These are phyloP conservation scores for Ailurus styani DNA, from an alignment of 2,113 vertebrate species.

Conservation along the genomic window DNA sequence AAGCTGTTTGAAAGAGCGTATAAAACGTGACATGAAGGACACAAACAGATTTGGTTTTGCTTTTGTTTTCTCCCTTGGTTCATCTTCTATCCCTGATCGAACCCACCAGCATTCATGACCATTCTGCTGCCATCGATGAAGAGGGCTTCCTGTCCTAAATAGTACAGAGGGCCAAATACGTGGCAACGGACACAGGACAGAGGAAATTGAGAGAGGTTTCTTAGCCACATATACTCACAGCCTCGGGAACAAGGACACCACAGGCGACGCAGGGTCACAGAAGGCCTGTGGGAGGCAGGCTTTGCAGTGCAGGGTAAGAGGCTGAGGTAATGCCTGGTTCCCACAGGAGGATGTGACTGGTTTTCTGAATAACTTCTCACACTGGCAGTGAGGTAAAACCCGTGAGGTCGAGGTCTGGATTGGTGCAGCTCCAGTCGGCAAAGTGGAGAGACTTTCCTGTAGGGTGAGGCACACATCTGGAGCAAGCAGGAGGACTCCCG, in stretches of 20 bases:
- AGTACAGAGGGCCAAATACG: too few species aligned
- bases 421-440: neutral
- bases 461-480: fast-evolving
- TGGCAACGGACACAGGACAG: neutral
- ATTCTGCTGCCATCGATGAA: neutral
- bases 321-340: too few species aligned
- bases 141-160: neutral
- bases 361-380: neutral
- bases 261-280: fast-evolving
- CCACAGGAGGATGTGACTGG: neutral
- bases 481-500: neutral
- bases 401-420: too few species aligned
- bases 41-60: too few species aligned
- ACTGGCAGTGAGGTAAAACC: neutral
- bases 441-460: neutral
- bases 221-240: fast-evolving
- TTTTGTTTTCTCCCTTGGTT: too few species aligned
- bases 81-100: neutral
- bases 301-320: neutral
- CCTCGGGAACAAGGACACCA: fast-evolving
- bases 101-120: neutral
- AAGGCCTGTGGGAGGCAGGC: neutral
- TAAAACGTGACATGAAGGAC: neutral
- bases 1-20: neutral
- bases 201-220: too few species aligned